These are phyloP conservation scores for Schrankia costaestrigalis DNA, from an alignment of 2,888 invertebrate species.

Conservation along the genomic window DNA sequence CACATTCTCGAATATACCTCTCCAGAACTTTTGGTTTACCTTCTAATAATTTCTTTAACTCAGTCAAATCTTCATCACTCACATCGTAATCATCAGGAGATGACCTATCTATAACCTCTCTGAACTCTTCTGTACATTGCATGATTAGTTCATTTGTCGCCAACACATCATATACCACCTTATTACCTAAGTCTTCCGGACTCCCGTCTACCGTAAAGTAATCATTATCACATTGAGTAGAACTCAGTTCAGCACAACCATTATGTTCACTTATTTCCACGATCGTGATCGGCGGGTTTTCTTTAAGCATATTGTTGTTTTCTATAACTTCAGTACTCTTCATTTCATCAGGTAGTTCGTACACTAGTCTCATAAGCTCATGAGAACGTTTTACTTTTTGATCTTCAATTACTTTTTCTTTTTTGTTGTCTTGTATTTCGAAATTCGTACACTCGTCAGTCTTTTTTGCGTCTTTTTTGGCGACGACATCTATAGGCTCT, in stretches of 20 bases:
- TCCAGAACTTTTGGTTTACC: conserved; percentile 85
- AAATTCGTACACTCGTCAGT: conserved; percentile 55
- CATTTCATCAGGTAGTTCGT: conserved; percentile 71
- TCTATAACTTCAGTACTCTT: conserved; percentile 48
- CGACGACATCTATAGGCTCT: conserved; percentile 65
- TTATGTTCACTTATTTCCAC: conserved; percentile 73
- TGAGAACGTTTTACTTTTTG: conserved; percentile 49
- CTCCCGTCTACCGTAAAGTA: conserved; percentile 52
- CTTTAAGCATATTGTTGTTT: conserved; percentile 72
- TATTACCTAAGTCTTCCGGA: conserved; percentile 66
- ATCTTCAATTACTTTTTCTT: conserved; percentile 48
- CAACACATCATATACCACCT: conserved; percentile 62
- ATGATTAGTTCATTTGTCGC: conserved; percentile 59
- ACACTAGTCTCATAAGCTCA: conserved; percentile 72
- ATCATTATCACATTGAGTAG: conserved; percentile 56
- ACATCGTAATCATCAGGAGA: conserved; percentile 57
- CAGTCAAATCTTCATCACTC: conserved; percentile 65
- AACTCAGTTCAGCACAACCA: conserved; percentile 68
- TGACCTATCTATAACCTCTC: conserved; percentile 64
- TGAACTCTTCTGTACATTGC: conserved; percentile 60
- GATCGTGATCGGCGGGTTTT: conserved; percentile 72
- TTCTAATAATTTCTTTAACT: conserved; percentile 62
- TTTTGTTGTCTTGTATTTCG: conserved; percentile 51
- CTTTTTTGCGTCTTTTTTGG: conserved; percentile 62
- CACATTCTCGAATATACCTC: conserved; percentile 88